Evolutionary conservation across 2,797 vertebrate genomes (phyloP).

Genomic region (Luscinia megarhynchos): DNA sequence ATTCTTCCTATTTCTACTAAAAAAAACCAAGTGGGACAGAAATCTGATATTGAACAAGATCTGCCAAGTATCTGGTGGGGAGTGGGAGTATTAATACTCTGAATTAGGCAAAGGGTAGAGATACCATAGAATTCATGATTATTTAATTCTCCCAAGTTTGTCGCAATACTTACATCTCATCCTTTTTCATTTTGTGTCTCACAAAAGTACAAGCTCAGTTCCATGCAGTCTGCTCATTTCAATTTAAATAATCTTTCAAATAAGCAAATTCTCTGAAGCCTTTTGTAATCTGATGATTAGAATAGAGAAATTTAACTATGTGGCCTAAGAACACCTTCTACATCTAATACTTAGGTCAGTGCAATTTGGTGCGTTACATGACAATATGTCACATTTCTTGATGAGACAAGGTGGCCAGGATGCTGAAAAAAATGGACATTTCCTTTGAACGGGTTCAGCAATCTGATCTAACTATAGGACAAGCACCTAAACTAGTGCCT

Average conservation of each 20-base stretch:
- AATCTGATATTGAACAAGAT: not conserved
- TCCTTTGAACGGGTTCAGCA: not conserved
- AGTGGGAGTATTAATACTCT: not conserved
- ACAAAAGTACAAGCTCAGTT: not conserved
- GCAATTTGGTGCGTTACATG: not conserved
- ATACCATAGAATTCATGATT: not conserved
- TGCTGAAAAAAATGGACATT: not conserved
- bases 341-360: not conserved
- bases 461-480: not conserved
- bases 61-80: not conserved
- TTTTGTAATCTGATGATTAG: not conserved
- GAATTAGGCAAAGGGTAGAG: not conserved
- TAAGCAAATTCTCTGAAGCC: not conserved
- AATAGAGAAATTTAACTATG: not conserved
- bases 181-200: not conserved
- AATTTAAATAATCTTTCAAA: not conserved
- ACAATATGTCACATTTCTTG: not conserved
- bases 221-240: rapidly evolving
- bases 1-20: not conserved
- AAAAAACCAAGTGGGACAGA: not conserved
- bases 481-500: not conserved
- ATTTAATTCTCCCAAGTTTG: not conserved
- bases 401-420: not conserved
- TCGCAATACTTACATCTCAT: not conserved
- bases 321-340: not conserved